phyloP scores from a whole-genome alignment of 2,113 vertebrate genomes.

The Rostratula benghalensis region DNA sequence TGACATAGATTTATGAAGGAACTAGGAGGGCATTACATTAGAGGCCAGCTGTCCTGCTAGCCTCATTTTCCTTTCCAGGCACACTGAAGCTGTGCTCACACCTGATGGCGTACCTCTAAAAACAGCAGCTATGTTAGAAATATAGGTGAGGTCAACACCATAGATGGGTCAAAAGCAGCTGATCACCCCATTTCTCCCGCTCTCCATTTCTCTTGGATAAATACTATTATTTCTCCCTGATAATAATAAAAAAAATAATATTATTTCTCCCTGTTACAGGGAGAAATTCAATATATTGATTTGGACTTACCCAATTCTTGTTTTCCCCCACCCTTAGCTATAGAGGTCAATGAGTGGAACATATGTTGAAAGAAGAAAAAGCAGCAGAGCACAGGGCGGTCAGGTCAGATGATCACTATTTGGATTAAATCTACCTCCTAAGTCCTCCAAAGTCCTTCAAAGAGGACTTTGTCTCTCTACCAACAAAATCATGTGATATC shows the following conservation, averaged over 20 bases:
- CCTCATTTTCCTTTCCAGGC: neutral
- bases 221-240: neutral
- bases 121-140: neutral
- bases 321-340: neutral
- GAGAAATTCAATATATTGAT: neutral
- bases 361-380: neutral
- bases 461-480: slow-evolving; percentile 30
- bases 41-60: neutral
- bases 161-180: neutral
- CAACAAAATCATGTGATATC: slow-evolving; percentile 42
- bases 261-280: neutral
- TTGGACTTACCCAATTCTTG: slow-evolving; percentile 4
- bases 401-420: slow-evolving; percentile 21
- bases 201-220: neutral
- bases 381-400: neutral
- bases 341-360: neutral
- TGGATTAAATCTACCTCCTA: slow-evolving; percentile 3
- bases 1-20: neutral
- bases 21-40: neutral
- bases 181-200: neutral
- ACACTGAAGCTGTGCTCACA: neutral
- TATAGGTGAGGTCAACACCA: neutral
- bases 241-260: too few relatives aligned
- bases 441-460: too few relatives aligned
- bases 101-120: neutral